Base-by-base conservation (phyloP, 37 sponge, comb jelly and placozoan species). In the Geodia barretti region DNA sequence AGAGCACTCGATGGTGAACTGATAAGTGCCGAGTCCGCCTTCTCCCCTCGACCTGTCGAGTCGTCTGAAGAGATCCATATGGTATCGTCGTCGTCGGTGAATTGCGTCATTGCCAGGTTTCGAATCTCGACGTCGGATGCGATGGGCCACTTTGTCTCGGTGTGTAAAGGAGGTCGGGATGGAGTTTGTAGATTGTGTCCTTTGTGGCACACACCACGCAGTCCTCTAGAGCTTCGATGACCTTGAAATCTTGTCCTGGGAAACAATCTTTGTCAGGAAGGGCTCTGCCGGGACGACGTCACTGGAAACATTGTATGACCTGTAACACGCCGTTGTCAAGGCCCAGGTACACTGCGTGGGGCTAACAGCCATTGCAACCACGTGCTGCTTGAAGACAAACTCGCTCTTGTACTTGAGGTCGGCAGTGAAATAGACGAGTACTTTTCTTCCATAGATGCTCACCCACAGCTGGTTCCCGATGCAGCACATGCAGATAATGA, bases 401-500 rank as follows among this genome's bases (percentile, higher is more conserved):
- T 88, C 83, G 31, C 70, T 71, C 62, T 83, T 72, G 60, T 65
- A 78, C 21, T 78, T 34, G 1, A 83, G 58, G 4, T 11, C 4
- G 41, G 11, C 54, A 41, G 62, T 39, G 23, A 79, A 83, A 62
- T 83, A 88, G 26, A 88, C 83, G 28, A 70, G 71, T 7, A 88
- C 74, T 31, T 41, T 77, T 25, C 71, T 77, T 20, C 81, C 77
- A 41, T 64, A 72, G 68, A 83, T 82, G 39, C 89, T 88, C 41
- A 88, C 79, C 89, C 89, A 88, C 5, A 88, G 79, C 47, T 78
- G 71, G 2, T 41, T 29, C 8, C 72, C 62, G 0, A 83, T 64
- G 61, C 89, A 88, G 30, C 83, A 73, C 89, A 88, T 88, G 39
- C 83, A 82, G 65, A 83, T 71, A 20, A 88, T 77, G 77, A 76